A percentile compares a stretch with the other conserved stretches of the same genome.
These are phyloP conservation scores for Nymphalis c-album DNA, from an alignment of 2,888 invertebrate species.

Conservation along the genomic window DNA sequence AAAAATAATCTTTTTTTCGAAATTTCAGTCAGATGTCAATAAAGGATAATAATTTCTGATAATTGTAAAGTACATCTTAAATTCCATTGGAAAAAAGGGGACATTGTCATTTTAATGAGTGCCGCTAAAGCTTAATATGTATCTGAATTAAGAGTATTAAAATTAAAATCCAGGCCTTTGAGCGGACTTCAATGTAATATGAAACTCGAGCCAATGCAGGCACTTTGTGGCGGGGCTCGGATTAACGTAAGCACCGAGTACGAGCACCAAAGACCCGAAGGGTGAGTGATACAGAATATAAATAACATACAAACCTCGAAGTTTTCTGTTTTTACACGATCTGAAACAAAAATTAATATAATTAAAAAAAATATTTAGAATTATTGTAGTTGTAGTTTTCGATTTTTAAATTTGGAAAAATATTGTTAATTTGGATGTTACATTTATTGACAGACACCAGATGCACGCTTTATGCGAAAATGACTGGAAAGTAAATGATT, in stretches of 20 bases:
- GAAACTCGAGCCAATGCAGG: conserved; percentile 23
- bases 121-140: neutral
- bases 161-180: conserved; percentile 22
- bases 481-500: neutral
- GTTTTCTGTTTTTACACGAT: conserved; percentile 4
- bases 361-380: neutral
- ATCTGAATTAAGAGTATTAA: conserved; percentile 23
- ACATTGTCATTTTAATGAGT: too few relatives aligned
- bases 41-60: too few relatives aligned
- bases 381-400: too few relatives aligned
- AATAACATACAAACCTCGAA: conserved; percentile 19
- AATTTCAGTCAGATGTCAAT: too few relatives aligned
- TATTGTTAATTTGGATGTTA: too few relatives aligned
- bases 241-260: conserved; percentile 23
- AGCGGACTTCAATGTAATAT: conserved; percentile 21
- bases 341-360: conserved; percentile 20
- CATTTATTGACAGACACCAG: too few relatives aligned
- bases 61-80: too few relatives aligned
- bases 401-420: neutral
- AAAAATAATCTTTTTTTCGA: too few relatives aligned
- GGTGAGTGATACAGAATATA: conserved; percentile 20
- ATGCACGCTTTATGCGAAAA: neutral
- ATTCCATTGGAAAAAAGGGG: too few relatives aligned
- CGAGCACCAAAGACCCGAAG: conserved; percentile 18
- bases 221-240: conserved; percentile 18